These are phyloP conservation scores for Accipiter cooperii DNA, from an alignment of 2,113 vertebrate genomes.

Conservation along the genomic window DNA sequence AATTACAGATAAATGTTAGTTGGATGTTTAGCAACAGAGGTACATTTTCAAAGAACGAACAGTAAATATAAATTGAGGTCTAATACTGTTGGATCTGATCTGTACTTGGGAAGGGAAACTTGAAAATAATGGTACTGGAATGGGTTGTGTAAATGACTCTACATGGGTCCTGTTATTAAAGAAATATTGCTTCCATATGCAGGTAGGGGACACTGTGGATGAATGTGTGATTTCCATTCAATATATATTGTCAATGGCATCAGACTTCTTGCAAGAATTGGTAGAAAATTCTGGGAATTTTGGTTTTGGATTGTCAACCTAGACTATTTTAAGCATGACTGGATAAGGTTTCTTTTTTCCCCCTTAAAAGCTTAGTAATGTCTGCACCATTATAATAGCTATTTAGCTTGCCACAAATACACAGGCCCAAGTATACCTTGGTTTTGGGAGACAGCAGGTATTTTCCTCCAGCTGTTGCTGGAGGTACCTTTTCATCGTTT, in stretches of 20 bases:
- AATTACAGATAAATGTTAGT: not conserved
- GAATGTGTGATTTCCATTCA: not conserved
- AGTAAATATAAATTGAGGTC: not conserved
- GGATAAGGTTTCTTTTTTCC: not conserved
- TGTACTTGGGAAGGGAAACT: not conserved
- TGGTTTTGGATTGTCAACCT: not conserved
- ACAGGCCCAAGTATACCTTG: not conserved
- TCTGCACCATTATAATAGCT: not conserved
- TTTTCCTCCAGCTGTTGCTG: not conserved
- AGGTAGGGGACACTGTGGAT: not conserved
- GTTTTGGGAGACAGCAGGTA: not conserved
- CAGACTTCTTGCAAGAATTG: not conserved
- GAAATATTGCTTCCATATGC: not conserved
- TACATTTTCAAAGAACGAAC: not conserved
- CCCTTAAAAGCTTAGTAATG: not conserved
- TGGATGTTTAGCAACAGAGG: not conserved
- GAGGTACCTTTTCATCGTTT: not conserved
- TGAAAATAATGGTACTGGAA: not conserved
- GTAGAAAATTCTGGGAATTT: not conserved
- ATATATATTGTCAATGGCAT: not conserved
- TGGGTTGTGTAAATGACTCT: not conserved
- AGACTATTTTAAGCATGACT: not conserved
- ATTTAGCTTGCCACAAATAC: not conserved
- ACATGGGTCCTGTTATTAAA: not conserved
- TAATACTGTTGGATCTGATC: not conserved